Conservation (phyloP, 2,888 invertebrate genomes). For the Dermolepida albohirtum region DNA sequence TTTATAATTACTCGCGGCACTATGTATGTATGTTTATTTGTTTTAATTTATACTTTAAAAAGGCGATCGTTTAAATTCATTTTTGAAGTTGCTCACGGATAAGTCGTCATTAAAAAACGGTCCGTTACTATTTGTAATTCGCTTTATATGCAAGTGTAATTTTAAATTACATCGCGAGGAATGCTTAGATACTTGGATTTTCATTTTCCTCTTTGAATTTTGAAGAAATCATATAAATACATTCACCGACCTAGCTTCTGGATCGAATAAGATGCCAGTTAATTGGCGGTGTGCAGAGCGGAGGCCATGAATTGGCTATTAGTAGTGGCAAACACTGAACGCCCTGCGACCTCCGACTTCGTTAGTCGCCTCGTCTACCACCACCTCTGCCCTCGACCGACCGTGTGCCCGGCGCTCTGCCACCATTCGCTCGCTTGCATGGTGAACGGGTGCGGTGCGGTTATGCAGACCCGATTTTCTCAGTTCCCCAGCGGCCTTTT, state of each 20-base stretch:
- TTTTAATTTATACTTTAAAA: too few relatives aligned
- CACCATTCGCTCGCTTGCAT: conserved; percentile 20
- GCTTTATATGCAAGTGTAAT: too few relatives aligned
- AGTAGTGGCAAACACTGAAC: conserved; percentile 66
- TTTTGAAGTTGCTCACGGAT: too few relatives aligned
- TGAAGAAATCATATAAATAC: neutral
- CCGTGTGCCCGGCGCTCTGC: conserved; percentile 14
- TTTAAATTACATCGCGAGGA: too few relatives aligned
- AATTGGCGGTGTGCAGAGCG: conserved; percentile 62
- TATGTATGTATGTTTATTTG: too few relatives aligned
- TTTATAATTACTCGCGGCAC: too few relatives aligned
- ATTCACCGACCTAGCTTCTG: neutral
- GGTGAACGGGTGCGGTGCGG: conserved; percentile 31
- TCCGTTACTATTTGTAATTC: too few relatives aligned
- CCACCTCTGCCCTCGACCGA: conserved; percentile 44
- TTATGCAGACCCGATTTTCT: conserved; percentile 54
- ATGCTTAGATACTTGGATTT: too few relatives aligned
- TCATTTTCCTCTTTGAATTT: too few relatives aligned
- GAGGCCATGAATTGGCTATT: conserved; percentile 68
- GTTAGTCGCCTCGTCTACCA: conserved; percentile 54
- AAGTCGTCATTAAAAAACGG: too few relatives aligned
- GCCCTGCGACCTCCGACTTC: conserved; percentile 63
- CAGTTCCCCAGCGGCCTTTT: conserved; percentile 48
- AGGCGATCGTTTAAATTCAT: too few relatives aligned
- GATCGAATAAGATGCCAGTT: conserved; percentile 61